Base-by-base conservation (phyloP, 2,888 invertebrate genomes). In the Cenopis cana region DNA sequence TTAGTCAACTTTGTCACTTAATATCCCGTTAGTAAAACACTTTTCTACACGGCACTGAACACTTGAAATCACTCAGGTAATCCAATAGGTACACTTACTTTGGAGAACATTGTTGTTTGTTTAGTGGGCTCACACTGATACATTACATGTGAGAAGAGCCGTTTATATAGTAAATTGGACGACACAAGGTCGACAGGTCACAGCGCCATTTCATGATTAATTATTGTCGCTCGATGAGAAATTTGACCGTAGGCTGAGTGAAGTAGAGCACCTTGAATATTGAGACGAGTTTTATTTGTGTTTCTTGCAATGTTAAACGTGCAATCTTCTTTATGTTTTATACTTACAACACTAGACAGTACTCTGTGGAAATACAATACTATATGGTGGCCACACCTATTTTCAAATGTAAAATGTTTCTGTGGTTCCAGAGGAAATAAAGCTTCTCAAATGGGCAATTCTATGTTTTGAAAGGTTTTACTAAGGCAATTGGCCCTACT, bases 101-200 rank as follows among this genome's bases (percentile, higher is more conserved):
- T 76, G 49, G 75, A 73, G 73, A 73, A 73, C 77, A 77, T 76
- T 57, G 72, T 70, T 64, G 66, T 64, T 65, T 64, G 29, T 73
- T 36, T 64, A 20, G 50, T 65, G 46, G 12, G 12, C 20, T 33
- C 36, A 65, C 64, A 74, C 75, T 77, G 77, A 76, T 78, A 68
- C 73, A 68, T 73, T 65, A 17, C 73, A 70, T 71, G 55, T 69
- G 74, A 68, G 67, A 60, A 49, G 52, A 57, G 49, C 54, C 6
- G 70, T 70, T 77, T 78, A 74, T 78, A 78, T 78, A 78, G 73
- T 76, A 69, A 61, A 75, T 75, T 66, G 73, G 73, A 72, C 38
- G 66, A n/a, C 68, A 68, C 76, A 76, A 78, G 78, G 77, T 74
- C 74, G 72, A 73, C 77, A 66, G 74, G 77, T 77, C 77, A 75